Base-by-base conservation (phyloP, 2,797 vertebrate species). In the Apodemus agrarius region DNA sequence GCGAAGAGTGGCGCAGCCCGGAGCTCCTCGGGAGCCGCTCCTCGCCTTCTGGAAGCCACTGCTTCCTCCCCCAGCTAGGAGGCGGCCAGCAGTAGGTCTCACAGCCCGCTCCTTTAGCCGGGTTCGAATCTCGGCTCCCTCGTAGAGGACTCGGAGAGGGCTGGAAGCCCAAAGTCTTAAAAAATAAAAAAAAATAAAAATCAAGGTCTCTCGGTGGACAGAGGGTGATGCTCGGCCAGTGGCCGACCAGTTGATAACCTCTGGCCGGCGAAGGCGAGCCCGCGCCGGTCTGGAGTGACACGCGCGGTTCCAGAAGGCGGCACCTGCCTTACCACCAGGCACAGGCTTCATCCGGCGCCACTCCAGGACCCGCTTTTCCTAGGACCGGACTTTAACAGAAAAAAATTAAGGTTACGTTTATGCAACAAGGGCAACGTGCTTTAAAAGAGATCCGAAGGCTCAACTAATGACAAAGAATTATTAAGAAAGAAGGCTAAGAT, bases 401-500 rank as follows among this genome's bases (percentile, higher is more conserved):
- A 12, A 43, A 88, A 37, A 61, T 40, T 13, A 54, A 87, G 37
- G 9, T 87, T 54, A 74, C n/a, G 31, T 43, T 59, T 74, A 57
- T 74, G 31, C n/a, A 89, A 6, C 21, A 49, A n/a, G 46, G 29
- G 11, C 4, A 92, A 46, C 52, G 52, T 43, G 40, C 54, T 85
- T 76, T 90, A 61, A 16, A 96, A 81, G 43, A 80, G 43, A 31
- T 24, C 74, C 24, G 85, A 86, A 69, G 59, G 63, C 83, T 65
- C 84, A 91, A 78, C 81, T 89, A 63, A 90, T 43, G 83, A 80
- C 72, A 75, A 75, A 93, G 95, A 92, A 34, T 89, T 49, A n/a
- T 5, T 67, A 43, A 65, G 31, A 52, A 67, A 86, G 69, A 75
- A 13, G 1, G 22, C 81, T 29, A 2, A 92, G 95, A 22, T 57